phyloP scores from a whole-genome alignment of 1,140 invertebrate genomes.

The Trachymyrmex septentrionalis region DNA sequence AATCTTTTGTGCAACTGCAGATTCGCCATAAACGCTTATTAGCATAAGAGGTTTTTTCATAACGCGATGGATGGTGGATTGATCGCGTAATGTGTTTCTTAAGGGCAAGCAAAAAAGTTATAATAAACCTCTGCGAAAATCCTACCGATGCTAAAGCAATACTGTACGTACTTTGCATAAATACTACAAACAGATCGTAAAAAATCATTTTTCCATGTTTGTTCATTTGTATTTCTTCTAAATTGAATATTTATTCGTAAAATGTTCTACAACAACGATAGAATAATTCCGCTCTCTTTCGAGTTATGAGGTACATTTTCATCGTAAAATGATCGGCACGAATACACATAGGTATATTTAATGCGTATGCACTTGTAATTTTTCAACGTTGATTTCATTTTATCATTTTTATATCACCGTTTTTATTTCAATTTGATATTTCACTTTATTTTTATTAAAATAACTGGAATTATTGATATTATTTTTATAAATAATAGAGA shows the following conservation, averaged over 20 bases:
- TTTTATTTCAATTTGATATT: neutral
- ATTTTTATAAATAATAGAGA: neutral
- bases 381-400: conserved; percentile 18
- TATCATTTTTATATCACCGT: neutral
- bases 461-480: neutral
- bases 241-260: conserved; percentile 22
- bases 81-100: conserved; percentile 37
- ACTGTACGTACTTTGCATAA: conserved; percentile 12
- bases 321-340: neutral
- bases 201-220: conserved; percentile 6
- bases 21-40: conserved; percentile 48
- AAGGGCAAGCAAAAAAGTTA: conserved; percentile 5
- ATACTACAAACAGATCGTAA: neutral
- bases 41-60: conserved; percentile 40
- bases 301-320: conserved; percentile 12
- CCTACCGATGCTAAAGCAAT: neutral
- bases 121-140: conserved; percentile 40
- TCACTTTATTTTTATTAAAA: conserved; percentile 14
- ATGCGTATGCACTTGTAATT: neutral
- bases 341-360: conserved; percentile 18
- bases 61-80: neutral
- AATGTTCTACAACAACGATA: conserved; percentile 8
- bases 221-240: conserved; percentile 19
- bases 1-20: conserved; percentile 5
- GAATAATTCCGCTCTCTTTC: neutral